Evolutionary conservation across 2,113 vertebrate species (phyloP).

Genomic region (Puffinus mauretanicus): DNA sequence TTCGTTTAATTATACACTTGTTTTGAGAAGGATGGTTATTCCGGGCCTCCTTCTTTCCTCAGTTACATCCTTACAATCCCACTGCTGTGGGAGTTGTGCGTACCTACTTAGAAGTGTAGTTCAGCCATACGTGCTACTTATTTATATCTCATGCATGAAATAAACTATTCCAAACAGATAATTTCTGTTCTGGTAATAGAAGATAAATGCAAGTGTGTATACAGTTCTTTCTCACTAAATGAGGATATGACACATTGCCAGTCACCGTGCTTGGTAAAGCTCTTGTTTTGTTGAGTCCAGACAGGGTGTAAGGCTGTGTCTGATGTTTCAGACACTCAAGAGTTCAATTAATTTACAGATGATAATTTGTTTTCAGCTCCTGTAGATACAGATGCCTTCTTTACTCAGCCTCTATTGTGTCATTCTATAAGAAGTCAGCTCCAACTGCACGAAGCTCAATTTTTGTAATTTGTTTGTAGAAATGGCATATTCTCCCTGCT

Average conservation of each 20-base stretch:
- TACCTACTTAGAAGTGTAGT: neutral
- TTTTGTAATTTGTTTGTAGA: neutral
- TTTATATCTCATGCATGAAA: conserved; percentile 32
- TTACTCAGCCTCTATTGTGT: neutral
- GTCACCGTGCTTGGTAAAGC: neutral
- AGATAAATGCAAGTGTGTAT: neutral
- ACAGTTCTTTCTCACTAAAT: neutral
- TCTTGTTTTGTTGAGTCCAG: neutral
- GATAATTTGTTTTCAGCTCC: neutral
- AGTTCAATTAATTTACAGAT: conserved; percentile 9
- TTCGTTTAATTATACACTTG: conserved; percentile 38
- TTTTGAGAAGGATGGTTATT: neutral
- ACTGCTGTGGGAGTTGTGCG: neutral
- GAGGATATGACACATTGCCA: conserved; percentile 19
- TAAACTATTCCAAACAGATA: neutral
- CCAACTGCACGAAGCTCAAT: neutral
- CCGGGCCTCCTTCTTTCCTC: neutral
- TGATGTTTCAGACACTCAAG: neutral
- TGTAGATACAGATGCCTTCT: neutral
- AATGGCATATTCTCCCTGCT: neutral
- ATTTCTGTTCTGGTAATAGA: neutral
- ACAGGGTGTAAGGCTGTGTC: neutral
- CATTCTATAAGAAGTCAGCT: neutral
- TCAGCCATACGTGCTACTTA: conserved; percentile 15
- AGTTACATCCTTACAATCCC: neutral